Percentiles rank a stretch among this genome's conserved stretches.
Conservation (phyloP, 2,113 vertebrate genomes). For the Gila orcuttii region DNA sequence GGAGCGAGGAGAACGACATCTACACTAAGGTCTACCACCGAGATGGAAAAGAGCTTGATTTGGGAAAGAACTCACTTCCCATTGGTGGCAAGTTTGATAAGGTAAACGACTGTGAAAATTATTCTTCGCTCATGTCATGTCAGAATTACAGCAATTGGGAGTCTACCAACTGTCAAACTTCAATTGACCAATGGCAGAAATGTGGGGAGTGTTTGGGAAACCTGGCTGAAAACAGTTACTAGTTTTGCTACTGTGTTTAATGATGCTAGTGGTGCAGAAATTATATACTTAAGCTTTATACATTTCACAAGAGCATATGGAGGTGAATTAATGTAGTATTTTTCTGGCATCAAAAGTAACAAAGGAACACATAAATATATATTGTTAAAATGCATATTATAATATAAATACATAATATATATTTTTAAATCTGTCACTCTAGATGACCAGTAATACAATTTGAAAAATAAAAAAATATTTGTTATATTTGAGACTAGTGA, state of each 20-base stretch:
- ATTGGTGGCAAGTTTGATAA: conserved; percentile 92
- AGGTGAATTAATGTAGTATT: no score
- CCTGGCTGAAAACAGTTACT: neutral
- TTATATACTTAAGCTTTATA: neutral
- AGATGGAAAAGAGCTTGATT: conserved; percentile 84
- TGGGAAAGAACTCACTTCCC: conserved; percentile 91
- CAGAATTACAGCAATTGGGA: neutral
- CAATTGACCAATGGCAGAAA: neutral
- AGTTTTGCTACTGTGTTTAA: conserved; percentile 4
- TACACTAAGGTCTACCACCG: conserved; percentile 86
- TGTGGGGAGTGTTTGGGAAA: neutral
- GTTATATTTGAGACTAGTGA: neutral
- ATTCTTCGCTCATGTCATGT: neutral
- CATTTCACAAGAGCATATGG: neutral
- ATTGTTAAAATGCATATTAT: no score
- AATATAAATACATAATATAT: no score
- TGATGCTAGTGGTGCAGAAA: neutral
- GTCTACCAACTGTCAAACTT: neutral
- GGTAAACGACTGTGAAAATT: conserved; percentile 70
- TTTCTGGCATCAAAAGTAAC: no score
- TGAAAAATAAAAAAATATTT: neutral
- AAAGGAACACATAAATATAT: no score
- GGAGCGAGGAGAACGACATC: conserved; percentile 80
- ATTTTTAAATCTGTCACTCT: no score
- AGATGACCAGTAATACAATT: no score